Percentiles rank a stretch among this genome's conserved stretches.
Conservation (phyloP, 2,113 vertebrate species). For the Aptenodytes patagonicus region DNA sequence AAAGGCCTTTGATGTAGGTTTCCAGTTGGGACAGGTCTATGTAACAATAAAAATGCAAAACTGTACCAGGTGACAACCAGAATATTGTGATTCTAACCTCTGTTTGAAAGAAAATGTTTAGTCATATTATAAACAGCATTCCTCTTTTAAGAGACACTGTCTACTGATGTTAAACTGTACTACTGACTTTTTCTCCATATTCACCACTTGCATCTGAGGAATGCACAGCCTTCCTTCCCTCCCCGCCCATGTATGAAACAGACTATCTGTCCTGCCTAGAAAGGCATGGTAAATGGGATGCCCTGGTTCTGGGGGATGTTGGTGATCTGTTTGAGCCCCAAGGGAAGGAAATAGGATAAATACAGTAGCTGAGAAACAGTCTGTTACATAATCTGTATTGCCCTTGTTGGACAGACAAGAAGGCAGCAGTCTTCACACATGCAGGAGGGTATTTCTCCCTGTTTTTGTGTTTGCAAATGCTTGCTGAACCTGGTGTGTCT, state of each 20-base stretch:
- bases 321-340: not conserved
- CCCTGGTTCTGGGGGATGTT: not conserved
- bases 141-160: not conserved
- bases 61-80: not conserved
- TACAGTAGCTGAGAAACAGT: not conserved
- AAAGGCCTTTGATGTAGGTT: not conserved
- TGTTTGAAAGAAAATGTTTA: not conserved
- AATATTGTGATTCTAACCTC: not conserved
- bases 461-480: not conserved
- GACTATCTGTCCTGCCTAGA: not conserved
- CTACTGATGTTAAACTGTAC: not conserved
- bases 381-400: not conserved
- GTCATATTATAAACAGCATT: not conserved
- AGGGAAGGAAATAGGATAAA: not conserved
- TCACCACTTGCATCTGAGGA: not conserved
- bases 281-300: not conserved
- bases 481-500: not conserved
- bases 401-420: not conserved
- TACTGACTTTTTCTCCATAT: not conserved
- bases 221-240: not conserved
- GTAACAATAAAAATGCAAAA: not conserved
- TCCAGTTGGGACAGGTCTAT: not conserved
- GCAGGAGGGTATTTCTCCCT: not conserved
- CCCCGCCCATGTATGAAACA: rapidly evolving
- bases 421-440: not conserved